These are phyloP conservation scores for Leucoma salicis DNA, from an alignment of 2,888 invertebrate genomes.

Conservation along the genomic window DNA sequence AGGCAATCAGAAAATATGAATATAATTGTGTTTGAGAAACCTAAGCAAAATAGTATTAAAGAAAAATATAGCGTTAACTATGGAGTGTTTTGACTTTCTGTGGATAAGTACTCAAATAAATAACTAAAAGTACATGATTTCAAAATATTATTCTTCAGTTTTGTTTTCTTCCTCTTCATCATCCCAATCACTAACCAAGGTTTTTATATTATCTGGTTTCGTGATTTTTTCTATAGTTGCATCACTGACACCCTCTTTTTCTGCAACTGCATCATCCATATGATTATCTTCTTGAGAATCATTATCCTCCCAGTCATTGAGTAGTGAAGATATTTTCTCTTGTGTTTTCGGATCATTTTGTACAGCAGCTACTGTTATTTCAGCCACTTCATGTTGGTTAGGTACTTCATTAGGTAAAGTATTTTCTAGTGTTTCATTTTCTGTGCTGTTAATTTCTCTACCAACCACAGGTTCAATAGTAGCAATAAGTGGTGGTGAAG, in stretches of 20 bases:
- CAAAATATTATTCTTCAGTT: constrained; percentile 11
- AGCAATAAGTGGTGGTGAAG: constrained; percentile 15
- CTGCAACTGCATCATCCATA: constrained; percentile 14
- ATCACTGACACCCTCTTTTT: constrained; percentile 17
- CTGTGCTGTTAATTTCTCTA: constrained; percentile 42
- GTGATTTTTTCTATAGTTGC: constrained; percentile 21
- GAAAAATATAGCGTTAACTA: too few relatives aligned
- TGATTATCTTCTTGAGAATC: constrained; percentile 61
- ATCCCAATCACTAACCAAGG: constrained; percentile 78
- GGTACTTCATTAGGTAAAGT: constrained; percentile 21
- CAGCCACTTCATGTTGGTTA: constrained; percentile 14
- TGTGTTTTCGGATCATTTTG: constrained; percentile 28
- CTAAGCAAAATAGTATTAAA: not conserved
- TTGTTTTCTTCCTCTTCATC: constrained; percentile 67
- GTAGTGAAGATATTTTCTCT: constrained; percentile 65
- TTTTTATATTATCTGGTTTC: constrained; percentile 67
- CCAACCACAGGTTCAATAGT: constrained; percentile 6
- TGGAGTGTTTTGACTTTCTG: too few relatives aligned
- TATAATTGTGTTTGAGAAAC: not conserved
- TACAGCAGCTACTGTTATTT: constrained; percentile 3
- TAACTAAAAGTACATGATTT: constrained; percentile 1
- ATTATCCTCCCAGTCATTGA: constrained; percentile 79
- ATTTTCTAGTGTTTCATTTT: constrained; percentile 34
- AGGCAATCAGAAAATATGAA: constrained; percentile 5
- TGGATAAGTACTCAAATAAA: too few relatives aligned